Base-by-base conservation (phyloP, 2,797 vertebrate genomes). In the Poeciliopsis gracilis region DNA sequence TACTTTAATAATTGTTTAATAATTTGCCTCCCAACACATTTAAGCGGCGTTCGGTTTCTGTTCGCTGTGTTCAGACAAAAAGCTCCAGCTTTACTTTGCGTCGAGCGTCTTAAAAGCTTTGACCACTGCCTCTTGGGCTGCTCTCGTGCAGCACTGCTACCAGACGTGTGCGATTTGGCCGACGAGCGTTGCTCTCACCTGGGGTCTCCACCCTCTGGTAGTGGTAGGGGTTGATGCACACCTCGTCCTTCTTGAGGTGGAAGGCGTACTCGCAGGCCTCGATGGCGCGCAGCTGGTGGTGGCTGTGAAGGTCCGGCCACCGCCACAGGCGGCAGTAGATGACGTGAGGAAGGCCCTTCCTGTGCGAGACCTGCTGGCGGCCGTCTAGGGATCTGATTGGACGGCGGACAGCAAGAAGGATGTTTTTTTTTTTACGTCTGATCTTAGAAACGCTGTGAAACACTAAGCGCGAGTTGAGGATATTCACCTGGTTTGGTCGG, bases 401-500 rank as follows among this genome's bases (percentile, higher is more conserved):
- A 88, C 71, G 73, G 82, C 59, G 90, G 77, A 87, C 25, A n/a
- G 61, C 36, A 80, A 82, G 76, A 88, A 76, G 36, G 41, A 86
- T 53, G 76, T 82, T 88, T 33, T 33, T 33, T 33, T 33, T 84
- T 91, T 63, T 75, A 81, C 76, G 75, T 83, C 75, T 82, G 90
- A 51, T 84, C 74, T 72, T 87, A 89, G 89, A 89, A 89, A 86
- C 53, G 85, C 81, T 88, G 87, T 86, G 85, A 90, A 92, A 91
- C 92, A 90, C 87, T 84, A 89, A 88, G 93, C 85, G 91, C 91
- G 85, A 94, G 90, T 90, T 96, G 95, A 97, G 92, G 96, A 98
- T 98, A 97, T 96, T 99, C 97, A 99, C 98, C 98, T 99, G 97
- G 97, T 99, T 98, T 99, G 97, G 98, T 99, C 98, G 97, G 97